These are phyloP conservation scores for Patella depressa DNA, from an alignment of 2,888 invertebrate genomes.

Conservation along the genomic window DNA sequence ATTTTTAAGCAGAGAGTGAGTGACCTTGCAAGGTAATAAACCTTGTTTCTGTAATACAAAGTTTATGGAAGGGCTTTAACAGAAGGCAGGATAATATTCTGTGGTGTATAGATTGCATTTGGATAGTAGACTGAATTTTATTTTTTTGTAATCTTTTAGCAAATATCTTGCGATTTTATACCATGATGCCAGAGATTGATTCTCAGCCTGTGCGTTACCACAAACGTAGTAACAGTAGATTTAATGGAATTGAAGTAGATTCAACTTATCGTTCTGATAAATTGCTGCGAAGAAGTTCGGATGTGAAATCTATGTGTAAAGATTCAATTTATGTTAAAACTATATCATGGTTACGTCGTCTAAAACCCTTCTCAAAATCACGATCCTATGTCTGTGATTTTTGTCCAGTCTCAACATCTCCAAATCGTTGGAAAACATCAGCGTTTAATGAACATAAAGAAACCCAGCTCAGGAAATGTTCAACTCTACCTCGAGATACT, in stretches of 20 bases:
- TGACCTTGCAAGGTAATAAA: too few relatives aligned
- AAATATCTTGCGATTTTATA: neutral
- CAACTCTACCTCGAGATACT: conserved; percentile 45
- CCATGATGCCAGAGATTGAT: neutral
- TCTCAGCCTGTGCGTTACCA: conserved; percentile 5
- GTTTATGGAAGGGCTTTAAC: too few relatives aligned
- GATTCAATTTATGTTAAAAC: conserved; percentile 42
- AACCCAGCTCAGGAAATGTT: conserved; percentile 30
- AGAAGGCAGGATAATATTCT: too few relatives aligned
- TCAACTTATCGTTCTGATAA: conserved; percentile 1
- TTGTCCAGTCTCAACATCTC: neutral
- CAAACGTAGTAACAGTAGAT: neutral
- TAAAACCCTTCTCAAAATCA: conserved; percentile 34
- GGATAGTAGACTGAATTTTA: too few relatives aligned
- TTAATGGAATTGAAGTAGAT: neutral
- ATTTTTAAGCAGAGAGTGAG: too few relatives aligned
- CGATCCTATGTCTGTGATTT: conserved; percentile 4
- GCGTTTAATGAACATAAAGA: conserved; percentile 9
- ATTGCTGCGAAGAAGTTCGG: conserved; percentile 4
- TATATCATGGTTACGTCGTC: conserved; percentile 39
- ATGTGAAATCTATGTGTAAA: conserved; percentile 29
- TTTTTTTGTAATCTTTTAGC: too few relatives aligned
- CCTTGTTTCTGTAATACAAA: too few relatives aligned
- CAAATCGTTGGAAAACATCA: conserved; percentile 10
- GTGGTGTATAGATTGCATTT: too few relatives aligned